phyloP scores from a whole-genome alignment of 2,888 invertebrate species.

The Tetragonisca angustula region DNA sequence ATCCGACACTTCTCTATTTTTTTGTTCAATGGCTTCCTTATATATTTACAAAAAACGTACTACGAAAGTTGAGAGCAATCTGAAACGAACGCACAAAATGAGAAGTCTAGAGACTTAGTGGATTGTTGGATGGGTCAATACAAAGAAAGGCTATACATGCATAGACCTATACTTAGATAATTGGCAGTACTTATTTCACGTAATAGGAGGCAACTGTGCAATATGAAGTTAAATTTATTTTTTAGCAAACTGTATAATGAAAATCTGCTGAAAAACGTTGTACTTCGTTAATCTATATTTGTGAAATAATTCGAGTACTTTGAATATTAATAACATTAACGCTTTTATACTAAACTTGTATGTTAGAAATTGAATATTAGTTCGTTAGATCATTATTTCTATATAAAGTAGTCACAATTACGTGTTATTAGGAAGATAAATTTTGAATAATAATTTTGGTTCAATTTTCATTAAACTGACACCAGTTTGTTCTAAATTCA shows the following conservation, averaged over 20 bases:
- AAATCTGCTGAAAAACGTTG: background rate
- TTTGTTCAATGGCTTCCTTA: constrained; percentile 77
- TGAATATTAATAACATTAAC: background rate
- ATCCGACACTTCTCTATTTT: constrained; percentile 49
- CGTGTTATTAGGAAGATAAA: background rate
- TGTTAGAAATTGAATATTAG: constrained; percentile 11
- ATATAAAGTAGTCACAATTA: background rate
- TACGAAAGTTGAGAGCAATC: constrained; percentile 77
- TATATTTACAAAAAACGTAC: constrained; percentile 59
- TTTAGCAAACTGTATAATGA: background rate
- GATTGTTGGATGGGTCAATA: constrained; percentile 61
- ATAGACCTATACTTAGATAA: constrained; percentile 13
- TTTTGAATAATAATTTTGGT: background rate
- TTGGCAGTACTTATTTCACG: constrained; percentile 12
- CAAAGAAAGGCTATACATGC: constrained; percentile 45
- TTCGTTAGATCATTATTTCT: background rate
- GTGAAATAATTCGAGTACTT: background rate
- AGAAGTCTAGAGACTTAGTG: constrained; percentile 24
- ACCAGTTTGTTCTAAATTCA: background rate
- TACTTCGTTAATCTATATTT: background rate
- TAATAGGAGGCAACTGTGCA: background rate
- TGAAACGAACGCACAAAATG: constrained; percentile 49
- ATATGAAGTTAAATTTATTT: background rate
- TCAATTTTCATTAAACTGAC: background rate
- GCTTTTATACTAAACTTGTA: background rate